Conservation (phyloP, 2,888 invertebrate genomes). For the Esperia sulphurella region DNA sequence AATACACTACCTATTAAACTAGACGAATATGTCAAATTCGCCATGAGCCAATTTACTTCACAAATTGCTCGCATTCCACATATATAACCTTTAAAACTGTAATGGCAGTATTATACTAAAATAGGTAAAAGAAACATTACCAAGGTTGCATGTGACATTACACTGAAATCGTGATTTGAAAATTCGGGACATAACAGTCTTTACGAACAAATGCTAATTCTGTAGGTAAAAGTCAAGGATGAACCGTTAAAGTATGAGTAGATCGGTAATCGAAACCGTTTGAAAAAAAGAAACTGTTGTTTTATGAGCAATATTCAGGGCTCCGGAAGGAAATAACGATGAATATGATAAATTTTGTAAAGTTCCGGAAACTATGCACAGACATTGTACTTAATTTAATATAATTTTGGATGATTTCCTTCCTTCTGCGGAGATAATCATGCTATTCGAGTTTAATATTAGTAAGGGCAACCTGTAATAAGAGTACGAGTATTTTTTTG, state of each 20-base stretch:
- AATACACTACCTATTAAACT: no score
- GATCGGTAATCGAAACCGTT: constrained; percentile 14
- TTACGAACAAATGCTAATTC: constrained; percentile 52
- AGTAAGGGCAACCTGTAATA: no score
- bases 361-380: no score
- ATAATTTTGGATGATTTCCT: no score
- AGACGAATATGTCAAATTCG: neutral
- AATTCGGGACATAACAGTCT: constrained; percentile 46
- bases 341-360: neutral
- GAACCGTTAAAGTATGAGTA: constrained; percentile 35
- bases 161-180: constrained; percentile 51
- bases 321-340: constrained; percentile 15
- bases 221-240: constrained; percentile 48
- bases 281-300: constrained; percentile 28
- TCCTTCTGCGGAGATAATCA: no score
- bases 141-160: constrained; percentile 28
- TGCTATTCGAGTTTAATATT: no score
- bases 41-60: neutral
- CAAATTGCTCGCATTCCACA: neutral
- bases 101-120: neutral
- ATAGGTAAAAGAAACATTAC: neutral
- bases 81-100: neutral
- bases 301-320: constrained; percentile 28
- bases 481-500: no score
- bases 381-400: no score